A percentile compares a stretch with the other conserved stretches of the same genome.
Evolutionary conservation across 2,113 vertebrate genomes (phyloP).

Genomic region (Parus major): DNA sequence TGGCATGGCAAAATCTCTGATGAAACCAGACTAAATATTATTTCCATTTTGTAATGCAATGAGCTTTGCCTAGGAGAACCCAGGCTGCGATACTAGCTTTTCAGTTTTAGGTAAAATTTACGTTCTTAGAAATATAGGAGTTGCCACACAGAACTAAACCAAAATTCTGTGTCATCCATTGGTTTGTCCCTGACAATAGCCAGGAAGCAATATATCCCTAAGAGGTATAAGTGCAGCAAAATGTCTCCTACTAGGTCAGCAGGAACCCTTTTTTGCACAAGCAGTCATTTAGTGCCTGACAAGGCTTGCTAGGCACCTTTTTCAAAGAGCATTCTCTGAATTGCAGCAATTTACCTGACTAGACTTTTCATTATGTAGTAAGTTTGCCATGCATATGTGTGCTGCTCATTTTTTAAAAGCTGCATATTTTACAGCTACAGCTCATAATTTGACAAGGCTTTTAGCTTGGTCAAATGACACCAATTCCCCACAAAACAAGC

Average conservation of each 20-base stretch:
- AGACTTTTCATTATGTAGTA: neutral
- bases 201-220: neutral
- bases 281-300: neutral
- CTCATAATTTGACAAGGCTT: constrained; percentile 10
- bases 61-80: neutral
- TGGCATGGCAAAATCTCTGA: neutral
- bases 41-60: neutral
- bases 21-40: neutral
- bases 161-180: neutral
- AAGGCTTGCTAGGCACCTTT: neutral
- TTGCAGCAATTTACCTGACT: constrained; percentile 31
- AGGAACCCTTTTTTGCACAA: neutral
- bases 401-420: neutral
- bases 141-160: neutral
- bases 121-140: neutral
- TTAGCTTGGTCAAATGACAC: neutral
- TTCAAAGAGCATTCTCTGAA: neutral
- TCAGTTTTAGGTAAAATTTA: neutral
- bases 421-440: constrained; percentile 1
- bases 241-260: neutral
- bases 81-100: neutral
- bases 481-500: neutral
- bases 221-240: neutral
- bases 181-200: neutral
- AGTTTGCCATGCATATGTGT: neutral